Base-by-base conservation (phyloP, 2,113 vertebrate species). In the Parus major region DNA sequence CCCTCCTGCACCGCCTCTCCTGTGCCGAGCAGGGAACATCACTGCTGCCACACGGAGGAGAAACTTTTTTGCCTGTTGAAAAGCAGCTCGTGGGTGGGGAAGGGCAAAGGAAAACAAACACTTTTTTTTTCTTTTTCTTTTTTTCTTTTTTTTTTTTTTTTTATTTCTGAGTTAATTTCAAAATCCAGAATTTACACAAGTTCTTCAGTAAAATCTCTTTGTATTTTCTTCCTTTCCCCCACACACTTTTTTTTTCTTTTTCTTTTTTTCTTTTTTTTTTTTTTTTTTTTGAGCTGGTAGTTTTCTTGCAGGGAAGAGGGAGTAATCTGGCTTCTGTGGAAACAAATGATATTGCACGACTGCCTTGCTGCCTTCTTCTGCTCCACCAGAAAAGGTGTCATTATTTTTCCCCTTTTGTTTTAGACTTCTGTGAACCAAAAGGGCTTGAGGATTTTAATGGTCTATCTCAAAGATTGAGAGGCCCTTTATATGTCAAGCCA, bases 391-490 rank as follows among this genome's bases (percentile, higher is more conserved):
- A 86, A 89, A 97, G 86, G 60, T n/a, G 73, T 50, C 92, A 91
- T 92, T 91, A 93, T 77, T 82, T 94, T 91, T 64, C 95, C 87
- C 92, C 81, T 97, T 97, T 97, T 98, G 96, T 96, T 98, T 98
- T 96, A 93, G 95, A 93, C 94, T 97, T 97, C 93, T 96, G 90
- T 95, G 96, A 97, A 93, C 91, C 95, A 96, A 97, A 97, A 95
- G 94, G 94, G 77, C 94, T 96, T 82, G 93, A 93, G 93, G 96
- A 97, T 97, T 98, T 98, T 97, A 98, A 98, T 97, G 97, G 97
- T 90, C 97, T 95, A 95, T 98, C 97, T 97, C 93, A 96, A 98
- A 97, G 97, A 98, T 96, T 93, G 97, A 98, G 96, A 97, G 95
- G 95, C 90, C 88, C 97, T 97, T 98, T 97, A 95, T 82, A 41